phyloP scores from a whole-genome alignment of 2,888 invertebrate genomes.

The Acleris literana region DNA sequence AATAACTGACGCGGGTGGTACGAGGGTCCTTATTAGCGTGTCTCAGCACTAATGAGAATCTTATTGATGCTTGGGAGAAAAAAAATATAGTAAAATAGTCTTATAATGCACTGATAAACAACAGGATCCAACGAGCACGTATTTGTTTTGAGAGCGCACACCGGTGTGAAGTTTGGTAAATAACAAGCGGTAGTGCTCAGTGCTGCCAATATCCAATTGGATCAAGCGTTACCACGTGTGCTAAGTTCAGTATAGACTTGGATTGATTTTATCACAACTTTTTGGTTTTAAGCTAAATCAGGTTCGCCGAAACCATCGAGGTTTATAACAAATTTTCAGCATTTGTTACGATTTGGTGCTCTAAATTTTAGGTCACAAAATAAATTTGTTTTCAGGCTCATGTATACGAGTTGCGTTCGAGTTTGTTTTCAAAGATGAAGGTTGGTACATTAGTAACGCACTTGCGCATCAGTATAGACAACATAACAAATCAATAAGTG shows the following conservation, averaged over 20 bases:
- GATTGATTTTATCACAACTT: too few species aligned
- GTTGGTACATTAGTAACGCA: conserved; percentile 19
- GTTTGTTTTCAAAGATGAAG: neutral
- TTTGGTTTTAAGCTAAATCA: too few species aligned
- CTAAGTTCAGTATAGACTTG: neutral
- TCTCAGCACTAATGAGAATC: conserved; percentile 41
- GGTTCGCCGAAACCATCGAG: too few species aligned
- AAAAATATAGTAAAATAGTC: conserved; percentile 43
- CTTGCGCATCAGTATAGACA: conserved; percentile 12
- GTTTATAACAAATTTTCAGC: too few species aligned
- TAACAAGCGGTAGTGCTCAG: conserved; percentile 58
- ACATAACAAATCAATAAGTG: conserved; percentile 16
- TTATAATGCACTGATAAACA: conserved; percentile 53
- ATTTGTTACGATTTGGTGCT: too few species aligned
- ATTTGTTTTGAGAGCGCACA: conserved; percentile 76
- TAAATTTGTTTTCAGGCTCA: too few species aligned
- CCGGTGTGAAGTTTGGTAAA: conserved; percentile 74
- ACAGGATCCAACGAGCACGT: conserved; percentile 58
- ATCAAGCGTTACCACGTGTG: conserved; percentile 34
- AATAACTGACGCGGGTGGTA: conserved; percentile 36
- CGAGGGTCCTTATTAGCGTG: conserved; percentile 33
- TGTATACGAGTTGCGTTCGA: neutral
- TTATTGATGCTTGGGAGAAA: conserved; percentile 45
- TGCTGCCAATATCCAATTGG: conserved; percentile 48
- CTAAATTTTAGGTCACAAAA: too few species aligned